Conservation (phyloP, 2,113 vertebrate genomes). For the Ailurus styani region DNA sequence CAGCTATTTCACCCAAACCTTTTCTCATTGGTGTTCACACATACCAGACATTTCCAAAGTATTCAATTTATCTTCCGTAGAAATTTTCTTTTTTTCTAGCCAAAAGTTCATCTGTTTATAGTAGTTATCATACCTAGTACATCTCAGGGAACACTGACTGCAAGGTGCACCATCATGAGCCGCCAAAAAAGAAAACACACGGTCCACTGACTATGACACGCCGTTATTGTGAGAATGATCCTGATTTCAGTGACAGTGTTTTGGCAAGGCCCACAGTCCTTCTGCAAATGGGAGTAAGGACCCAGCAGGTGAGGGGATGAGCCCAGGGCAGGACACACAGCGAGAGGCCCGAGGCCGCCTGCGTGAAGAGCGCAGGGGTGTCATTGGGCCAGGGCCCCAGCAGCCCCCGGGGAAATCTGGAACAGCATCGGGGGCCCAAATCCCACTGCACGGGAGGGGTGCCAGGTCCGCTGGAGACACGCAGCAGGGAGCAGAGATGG, state of each 20-base stretch:
- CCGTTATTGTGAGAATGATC: accelerated
- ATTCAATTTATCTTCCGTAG: not conserved
- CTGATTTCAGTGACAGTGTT: not conserved
- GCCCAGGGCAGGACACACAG: accelerated
- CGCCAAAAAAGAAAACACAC: too few species aligned
- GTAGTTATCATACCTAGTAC: not conserved
- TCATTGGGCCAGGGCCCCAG: not conserved
- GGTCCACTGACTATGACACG: accelerated
- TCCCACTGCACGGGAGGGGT: accelerated
- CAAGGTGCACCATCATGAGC: too few species aligned
- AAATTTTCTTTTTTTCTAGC: not conserved
- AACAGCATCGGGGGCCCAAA: accelerated
- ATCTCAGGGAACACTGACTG: too few species aligned
- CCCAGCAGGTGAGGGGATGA: not conserved
- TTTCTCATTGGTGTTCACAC: not conserved
- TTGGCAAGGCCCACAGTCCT: not conserved
- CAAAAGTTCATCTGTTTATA: not conserved
- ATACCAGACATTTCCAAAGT: not conserved
- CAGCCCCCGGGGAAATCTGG: accelerated
- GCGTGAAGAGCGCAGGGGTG: not conserved
- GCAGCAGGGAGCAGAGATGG: too few species aligned
- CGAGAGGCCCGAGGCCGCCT: accelerated
- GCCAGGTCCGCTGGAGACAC: not conserved
- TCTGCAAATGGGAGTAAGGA: accelerated
- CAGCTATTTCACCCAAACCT: not conserved